Conservation (phyloP, 1,140 invertebrate genomes). For the Bombus cullumanus region DNA sequence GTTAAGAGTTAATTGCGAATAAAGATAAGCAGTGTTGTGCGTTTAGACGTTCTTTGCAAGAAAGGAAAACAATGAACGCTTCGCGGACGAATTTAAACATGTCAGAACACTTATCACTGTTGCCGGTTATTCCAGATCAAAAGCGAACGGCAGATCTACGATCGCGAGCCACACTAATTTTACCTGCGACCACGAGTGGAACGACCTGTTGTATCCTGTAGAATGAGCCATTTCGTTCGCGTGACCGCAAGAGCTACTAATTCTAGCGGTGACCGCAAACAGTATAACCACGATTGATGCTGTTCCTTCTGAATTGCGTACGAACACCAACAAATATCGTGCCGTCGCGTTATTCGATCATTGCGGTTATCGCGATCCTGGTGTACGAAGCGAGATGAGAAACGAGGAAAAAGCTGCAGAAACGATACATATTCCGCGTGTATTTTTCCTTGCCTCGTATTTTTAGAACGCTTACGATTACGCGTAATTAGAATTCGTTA, state of each 20-base stretch:
- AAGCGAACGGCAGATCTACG: conserved; percentile 6
- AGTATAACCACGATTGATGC: conserved; percentile 22
- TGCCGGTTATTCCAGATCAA: background rate
- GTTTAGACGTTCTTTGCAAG: background rate
- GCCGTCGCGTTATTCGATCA: conserved; percentile 5
- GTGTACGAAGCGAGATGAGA: background rate
- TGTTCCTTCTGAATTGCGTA: background rate
- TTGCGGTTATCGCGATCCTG: background rate
- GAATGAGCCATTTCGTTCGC: conserved; percentile 22
- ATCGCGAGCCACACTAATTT: conserved; percentile 3
- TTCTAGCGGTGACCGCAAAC: background rate
- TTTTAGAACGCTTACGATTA: too few species aligned
- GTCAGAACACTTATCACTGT: background rate
- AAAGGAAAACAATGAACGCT: background rate
- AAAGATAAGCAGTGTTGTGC: background rate
- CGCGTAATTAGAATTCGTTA: too few species aligned
- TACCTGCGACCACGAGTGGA: conserved; percentile 17
- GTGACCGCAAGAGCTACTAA: conserved; percentile 11
- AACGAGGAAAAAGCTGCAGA: background rate
- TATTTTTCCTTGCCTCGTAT: too few species aligned
- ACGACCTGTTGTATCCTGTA: conserved; percentile 26
- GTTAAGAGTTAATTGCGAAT: background rate
- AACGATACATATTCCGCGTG: background rate
- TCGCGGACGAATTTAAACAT: background rate
- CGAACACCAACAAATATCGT: background rate